phyloP scores from a whole-genome alignment of 2,797 vertebrate species.

The Tadarida brasiliensis region DNA sequence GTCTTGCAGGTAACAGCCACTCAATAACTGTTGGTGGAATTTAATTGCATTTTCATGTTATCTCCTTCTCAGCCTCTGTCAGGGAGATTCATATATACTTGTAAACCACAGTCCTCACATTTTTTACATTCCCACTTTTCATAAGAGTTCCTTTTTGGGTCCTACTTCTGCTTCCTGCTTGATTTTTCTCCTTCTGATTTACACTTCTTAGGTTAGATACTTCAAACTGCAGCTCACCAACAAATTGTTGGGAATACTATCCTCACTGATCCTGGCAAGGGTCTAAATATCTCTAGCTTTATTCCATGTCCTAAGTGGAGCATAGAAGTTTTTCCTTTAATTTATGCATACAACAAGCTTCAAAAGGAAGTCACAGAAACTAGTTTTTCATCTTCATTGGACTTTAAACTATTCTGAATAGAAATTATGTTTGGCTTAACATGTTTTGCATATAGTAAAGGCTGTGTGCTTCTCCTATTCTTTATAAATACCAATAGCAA shows the following conservation, averaged over 20 bases:
- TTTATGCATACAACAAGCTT: conserved; percentile 37
- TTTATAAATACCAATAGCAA: conserved; percentile 65
- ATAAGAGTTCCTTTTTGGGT: conserved; percentile 13
- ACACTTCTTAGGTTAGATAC: conserved; percentile 4
- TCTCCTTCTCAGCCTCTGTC: conserved; percentile 18
- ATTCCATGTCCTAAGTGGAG: conserved; percentile 41
- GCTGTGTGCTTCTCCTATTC: neutral
- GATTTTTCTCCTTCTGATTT: neutral
- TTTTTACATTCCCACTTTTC: conserved; percentile 27
- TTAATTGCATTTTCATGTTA: conserved; percentile 60
- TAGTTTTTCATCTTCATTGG: conserved; percentile 65
- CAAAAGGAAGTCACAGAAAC: conserved; percentile 63
- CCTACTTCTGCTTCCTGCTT: conserved; percentile 20
- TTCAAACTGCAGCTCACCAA: conserved; percentile 14
- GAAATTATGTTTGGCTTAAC: conserved; percentile 74
- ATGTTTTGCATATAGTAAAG: conserved; percentile 70
- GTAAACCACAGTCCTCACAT: neutral
- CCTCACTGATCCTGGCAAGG: conserved; percentile 3
- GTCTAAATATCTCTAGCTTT: conserved; percentile 60
- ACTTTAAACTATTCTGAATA: conserved; percentile 72
- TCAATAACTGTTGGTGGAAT: conserved; percentile 51
- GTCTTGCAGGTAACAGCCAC: conserved; percentile 55
- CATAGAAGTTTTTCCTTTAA: conserved; percentile 54
- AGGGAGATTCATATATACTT: conserved; percentile 43
- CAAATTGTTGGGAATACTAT: conserved; percentile 30